Base-by-base conservation (phyloP, 2,888 invertebrate species). In the Portevinia maculata region DNA sequence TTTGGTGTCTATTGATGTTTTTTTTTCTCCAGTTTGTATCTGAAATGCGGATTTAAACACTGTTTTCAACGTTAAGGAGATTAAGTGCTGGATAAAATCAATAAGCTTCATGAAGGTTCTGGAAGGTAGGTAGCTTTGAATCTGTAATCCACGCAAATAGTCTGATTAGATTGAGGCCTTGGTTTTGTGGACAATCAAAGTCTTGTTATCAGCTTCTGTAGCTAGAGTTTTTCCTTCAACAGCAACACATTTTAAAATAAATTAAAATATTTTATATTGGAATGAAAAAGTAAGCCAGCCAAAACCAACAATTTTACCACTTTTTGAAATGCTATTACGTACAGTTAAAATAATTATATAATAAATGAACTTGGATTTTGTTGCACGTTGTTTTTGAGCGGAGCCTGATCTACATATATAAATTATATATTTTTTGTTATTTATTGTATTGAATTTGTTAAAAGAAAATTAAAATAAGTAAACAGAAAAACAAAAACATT, bases 331-430 rank as follows among this genome's bases (percentile, higher is more conserved):
- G n/a, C n/a, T n/a, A n/a, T n/a, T n/a, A n/a, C n/a, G n/a, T n/a
- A n/a, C n/a, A n/a, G n/a, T n/a, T n/a, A n/a, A n/a, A n/a, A n/a
- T n/a, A n/a, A n/a, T n/a, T n/a, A n/a, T n/a, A n/a, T n/a, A n/a
- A n/a, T n/a, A n/a, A n/a, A n/a, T n/a, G n/a, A n/a, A n/a, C n/a
- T n/a, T n/a, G n/a, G 1, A 30, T 92, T 94, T 94, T 94, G 93
- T 94, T 94, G 94, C 94, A 94, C 94, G 94, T 94, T 93, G 93
- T 93, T 93, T 94, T 94, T 94, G 93, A 94, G 93, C 93, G 93
- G 79, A 93, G 93, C 94, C 41, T 64, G 75, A 44, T 41, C 1
- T 46, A 19, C 9, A 19, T 28, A 39, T 19, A 24, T 37, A 39
- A 37, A 24, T 37, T 24, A n/a, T n/a, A n/a, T n/a, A n/a, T n/a